Base-by-base conservation (phyloP, 2,888 invertebrate species). In the Erynnis tages region DNA sequence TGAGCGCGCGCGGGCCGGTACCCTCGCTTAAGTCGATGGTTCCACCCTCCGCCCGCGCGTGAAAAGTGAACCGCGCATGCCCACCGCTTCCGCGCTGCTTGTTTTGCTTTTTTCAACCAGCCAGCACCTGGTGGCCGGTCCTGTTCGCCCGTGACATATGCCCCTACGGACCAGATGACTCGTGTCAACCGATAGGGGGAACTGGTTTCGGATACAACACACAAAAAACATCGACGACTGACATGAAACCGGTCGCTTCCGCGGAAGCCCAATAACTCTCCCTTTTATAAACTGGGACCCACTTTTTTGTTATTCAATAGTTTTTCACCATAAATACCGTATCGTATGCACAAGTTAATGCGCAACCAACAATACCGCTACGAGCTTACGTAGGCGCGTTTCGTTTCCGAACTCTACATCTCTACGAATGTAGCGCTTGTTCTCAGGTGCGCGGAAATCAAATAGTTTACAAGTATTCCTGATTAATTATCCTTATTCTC, bases 21-120 rank as follows among this genome's bases (percentile, higher is more conserved):
- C 82, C 80, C 83, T 81, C 66, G 81, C 80, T 83, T 89, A 82
- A 80, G 88, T 89, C 85, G 81, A 86, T 87, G 82, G 68, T 66
- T 70, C 65, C 82, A 80, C 86, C 86, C 87, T 82, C 85, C 83
- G 82, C 84, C 82, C 81, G 81, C 84, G 76, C 77, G 62, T 66
- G 66, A 68, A 73, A 74, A 76, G 63, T 63, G 66, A 71, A 63
- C 74, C 70, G 79, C 79, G 82, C 84, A 79, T 79, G 82, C 84
- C 80, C 67, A 47, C 56, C 69, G 73, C 71, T 81, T 82, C 81
- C 82, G 76, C 67, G 69, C 63, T 66, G 65, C 66, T 63, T 67
- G 69, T 67, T 73, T 66, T 71, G 63, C 63, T 69, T 63, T 57
- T 62, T 62, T 61, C 65, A 64, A 61, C 60, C 60, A 58, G 55